These are phyloP conservation scores for Drosophila ananassae DNA, from an alignment of 1,140 invertebrate species.

Conservation along the genomic window DNA sequence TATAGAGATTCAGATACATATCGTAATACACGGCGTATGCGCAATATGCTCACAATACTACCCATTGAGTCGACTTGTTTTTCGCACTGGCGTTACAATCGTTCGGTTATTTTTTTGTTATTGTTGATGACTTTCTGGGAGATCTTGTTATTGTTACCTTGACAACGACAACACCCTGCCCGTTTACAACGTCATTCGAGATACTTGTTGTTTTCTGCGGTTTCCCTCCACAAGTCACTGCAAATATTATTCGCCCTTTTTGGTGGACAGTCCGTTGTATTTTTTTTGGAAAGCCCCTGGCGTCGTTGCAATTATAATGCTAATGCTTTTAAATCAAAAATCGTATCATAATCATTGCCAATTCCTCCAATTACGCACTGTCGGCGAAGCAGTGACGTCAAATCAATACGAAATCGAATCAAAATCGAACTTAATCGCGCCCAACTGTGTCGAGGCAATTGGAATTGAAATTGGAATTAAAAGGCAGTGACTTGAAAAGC, in stretches of 20 bases:
- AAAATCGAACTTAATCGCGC: constrained; percentile 29
- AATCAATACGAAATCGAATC: constrained; percentile 6
- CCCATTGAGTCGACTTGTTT: constrained; percentile 32
- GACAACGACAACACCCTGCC: constrained; percentile 36
- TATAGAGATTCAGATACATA: constrained; percentile 21
- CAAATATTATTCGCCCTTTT: constrained; percentile 54
- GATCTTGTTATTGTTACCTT: constrained; percentile 58
- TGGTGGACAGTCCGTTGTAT: not conserved
- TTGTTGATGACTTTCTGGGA: constrained; percentile 43
- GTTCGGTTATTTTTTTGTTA: constrained; percentile 67
- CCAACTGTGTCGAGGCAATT: constrained; percentile 58
- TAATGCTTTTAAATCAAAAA: not conserved
- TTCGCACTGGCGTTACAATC: constrained; percentile 41
- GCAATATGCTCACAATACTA: constrained; percentile 50
- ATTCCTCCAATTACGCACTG: constrained; percentile 21
- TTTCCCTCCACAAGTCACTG: constrained; percentile 15
- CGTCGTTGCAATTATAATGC: not conserved
- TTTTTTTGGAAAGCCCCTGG: not conserved
- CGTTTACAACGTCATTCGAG: constrained; percentile 45
- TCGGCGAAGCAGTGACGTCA: constrained; percentile 24
- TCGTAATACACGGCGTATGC: constrained; percentile 63
- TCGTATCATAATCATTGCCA: not conserved
- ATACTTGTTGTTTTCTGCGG: constrained; percentile 5
- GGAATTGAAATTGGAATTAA: constrained; percentile 3
- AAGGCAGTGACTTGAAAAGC: not conserved